These are phyloP conservation scores for Danio albolineatus DNA, from an alignment of 2,797 vertebrate genomes.

Conservation along the genomic window DNA sequence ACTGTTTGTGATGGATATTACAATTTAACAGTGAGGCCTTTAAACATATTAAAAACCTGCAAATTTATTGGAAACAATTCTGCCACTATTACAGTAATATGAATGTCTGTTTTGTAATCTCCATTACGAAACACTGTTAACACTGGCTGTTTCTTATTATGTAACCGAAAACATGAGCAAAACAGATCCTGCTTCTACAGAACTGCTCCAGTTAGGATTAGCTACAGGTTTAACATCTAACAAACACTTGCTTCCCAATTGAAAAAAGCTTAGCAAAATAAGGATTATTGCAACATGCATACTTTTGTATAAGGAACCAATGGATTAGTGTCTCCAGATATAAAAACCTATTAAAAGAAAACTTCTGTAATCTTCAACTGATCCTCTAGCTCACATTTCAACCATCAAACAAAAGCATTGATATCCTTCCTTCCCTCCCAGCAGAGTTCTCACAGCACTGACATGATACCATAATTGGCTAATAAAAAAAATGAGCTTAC, in stretches of 20 bases:
- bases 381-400: conserved; percentile 26
- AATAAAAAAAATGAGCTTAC: conserved; percentile 30
- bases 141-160: conserved; percentile 52
- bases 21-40: not conserved
- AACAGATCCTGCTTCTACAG: conserved; percentile 34
- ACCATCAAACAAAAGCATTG: conserved; percentile 41
- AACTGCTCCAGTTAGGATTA: not conserved
- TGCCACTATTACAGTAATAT: conserved; percentile 65
- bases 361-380: conserved; percentile 2
- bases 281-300: not conserved
- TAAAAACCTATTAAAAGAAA: conserved; percentile 13
- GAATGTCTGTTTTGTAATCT: conserved; percentile 55
- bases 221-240: not conserved
- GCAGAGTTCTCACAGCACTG: not conserved
- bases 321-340: not conserved
- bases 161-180: conserved; percentile 47
- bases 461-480: conserved; percentile 28
- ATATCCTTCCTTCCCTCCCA: conserved; percentile 13
- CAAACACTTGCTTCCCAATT: not conserved
- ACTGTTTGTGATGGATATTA: not conserved
- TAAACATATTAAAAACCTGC: conserved; percentile 1
- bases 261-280: conserved; percentile 1
- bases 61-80: conserved; percentile 62
- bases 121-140: conserved; percentile 52
- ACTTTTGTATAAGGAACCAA: not conserved